phyloP scores from a whole-genome alignment of 2,888 invertebrate genomes.

The Tryphoninae sp. region DNA sequence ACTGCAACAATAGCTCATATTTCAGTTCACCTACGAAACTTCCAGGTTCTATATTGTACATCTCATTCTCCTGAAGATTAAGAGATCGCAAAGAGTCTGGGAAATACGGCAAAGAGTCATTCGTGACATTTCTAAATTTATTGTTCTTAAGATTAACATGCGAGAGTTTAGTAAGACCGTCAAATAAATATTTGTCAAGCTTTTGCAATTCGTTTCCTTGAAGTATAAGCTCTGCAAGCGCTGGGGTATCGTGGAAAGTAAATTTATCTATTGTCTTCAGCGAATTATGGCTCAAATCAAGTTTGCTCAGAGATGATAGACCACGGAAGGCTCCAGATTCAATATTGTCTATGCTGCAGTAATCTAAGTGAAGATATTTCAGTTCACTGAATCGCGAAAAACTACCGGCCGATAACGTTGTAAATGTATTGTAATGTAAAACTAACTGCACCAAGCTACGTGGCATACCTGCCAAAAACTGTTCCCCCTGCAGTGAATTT shows the following conservation, averaged over 20 bases:
- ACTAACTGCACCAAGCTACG: too few relatives aligned
- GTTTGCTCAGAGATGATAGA: too few relatives aligned
- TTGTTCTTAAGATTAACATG: not conserved
- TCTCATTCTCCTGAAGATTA: not conserved
- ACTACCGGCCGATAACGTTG: too few relatives aligned
- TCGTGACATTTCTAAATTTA: not conserved
- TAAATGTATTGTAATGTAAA: too few relatives aligned
- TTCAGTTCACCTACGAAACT: not conserved
- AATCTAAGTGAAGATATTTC: too few relatives aligned
- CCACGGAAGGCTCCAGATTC: too few relatives aligned
- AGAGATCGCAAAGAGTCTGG: not conserved
- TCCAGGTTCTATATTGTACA: not conserved
- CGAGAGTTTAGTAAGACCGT: not conserved
- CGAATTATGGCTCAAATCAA: too few relatives aligned
- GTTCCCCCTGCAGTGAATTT: conserved; percentile 51
- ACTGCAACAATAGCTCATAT: too few relatives aligned
- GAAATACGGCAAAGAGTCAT: not conserved
- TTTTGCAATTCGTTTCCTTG: not conserved
- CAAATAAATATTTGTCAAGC: not conserved
- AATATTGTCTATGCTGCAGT: too few relatives aligned
- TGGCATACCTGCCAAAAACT: too few relatives aligned
- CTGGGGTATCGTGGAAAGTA: not conserved
- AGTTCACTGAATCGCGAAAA: too few relatives aligned
- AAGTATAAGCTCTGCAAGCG: not conserved
- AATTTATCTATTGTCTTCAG: too few relatives aligned